Evolutionary conservation across 2,888 invertebrate species (phyloP).

Genomic region (Drosophila silvestris): DNA sequence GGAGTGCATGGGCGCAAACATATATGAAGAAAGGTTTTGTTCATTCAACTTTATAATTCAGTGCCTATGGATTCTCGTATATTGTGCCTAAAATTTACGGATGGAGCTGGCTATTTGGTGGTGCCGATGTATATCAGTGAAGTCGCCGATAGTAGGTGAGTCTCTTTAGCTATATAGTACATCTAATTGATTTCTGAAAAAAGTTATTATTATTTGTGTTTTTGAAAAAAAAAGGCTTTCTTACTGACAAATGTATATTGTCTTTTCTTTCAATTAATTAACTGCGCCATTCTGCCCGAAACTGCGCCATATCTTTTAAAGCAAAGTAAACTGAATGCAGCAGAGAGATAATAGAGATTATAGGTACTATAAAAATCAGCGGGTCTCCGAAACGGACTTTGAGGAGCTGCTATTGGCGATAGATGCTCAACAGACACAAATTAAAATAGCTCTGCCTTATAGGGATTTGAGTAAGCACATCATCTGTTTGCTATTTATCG

Average conservation of each 20-base stretch:
- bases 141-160: slow-evolving; percentile 81
- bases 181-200: not conserved
- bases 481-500: not conserved
- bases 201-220: not conserved
- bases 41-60: slow-evolving; percentile 19
- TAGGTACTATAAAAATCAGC: slow-evolving; percentile 77
- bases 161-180: not conserved
- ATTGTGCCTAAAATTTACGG: slow-evolving; percentile 74
- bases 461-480: slow-evolving; percentile 77
- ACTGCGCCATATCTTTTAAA: slow-evolving; percentile 79
- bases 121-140: slow-evolving; percentile 83
- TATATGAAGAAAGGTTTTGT: too few relatives aligned
- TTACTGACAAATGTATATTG: not conserved
- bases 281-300: slow-evolving; percentile 69
- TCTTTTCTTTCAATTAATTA: too few relatives aligned
- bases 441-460: slow-evolving; percentile 34
- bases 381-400: slow-evolving; percentile 54
- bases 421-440: slow-evolving; percentile 36
- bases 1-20: slow-evolving; percentile 71
- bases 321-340: slow-evolving; percentile 56
- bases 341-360: slow-evolving; percentile 68
- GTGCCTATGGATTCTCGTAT: slow-evolving; percentile 81
- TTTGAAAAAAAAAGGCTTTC: not conserved
- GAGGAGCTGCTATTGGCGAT: slow-evolving; percentile 68
- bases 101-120: slow-evolving; percentile 80